phyloP scores from a whole-genome alignment of 1,140 invertebrate genomes.

The Diorhabda sublineata region DNA sequence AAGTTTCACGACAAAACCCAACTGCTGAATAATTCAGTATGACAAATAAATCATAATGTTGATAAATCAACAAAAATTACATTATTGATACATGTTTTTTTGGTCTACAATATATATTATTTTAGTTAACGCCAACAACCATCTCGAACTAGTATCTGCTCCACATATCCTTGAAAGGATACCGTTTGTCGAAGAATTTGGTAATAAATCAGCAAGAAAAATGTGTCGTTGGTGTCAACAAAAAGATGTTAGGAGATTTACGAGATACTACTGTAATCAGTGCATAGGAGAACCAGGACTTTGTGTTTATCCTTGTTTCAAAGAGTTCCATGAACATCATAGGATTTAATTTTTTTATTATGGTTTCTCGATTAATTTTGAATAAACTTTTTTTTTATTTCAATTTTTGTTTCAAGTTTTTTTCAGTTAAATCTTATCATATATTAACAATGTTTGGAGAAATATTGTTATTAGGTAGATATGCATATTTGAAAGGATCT shows the following conservation, averaged over 20 bases:
- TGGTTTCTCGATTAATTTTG: neutral
- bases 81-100: neutral
- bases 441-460: too few species aligned
- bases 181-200: slow-evolving; percentile 10
- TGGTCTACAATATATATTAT: neutral
- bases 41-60: too few species aligned
- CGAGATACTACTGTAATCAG: slow-evolving; percentile 15
- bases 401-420: neutral
- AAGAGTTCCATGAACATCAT: slow-evolving; percentile 18
- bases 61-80: too few species aligned
- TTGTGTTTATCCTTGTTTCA: slow-evolving; percentile 19
- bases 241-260: slow-evolving; percentile 15
- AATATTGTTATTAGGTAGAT: too few species aligned
- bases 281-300: slow-evolving; percentile 16
- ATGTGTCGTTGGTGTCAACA: slow-evolving; percentile 18
- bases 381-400: neutral
- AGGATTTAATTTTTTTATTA: neutral
- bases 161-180: slow-evolving; percentile 14
- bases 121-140: neutral
- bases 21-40: too few species aligned
- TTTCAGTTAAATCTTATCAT: neutral
- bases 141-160: neutral
- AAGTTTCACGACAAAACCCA: too few species aligned
- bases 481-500: too few species aligned
- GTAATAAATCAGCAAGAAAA: slow-evolving; percentile 14